phyloP scores from a whole-genome alignment of 1,140 invertebrate species.

The Sycophila sp. region DNA sequence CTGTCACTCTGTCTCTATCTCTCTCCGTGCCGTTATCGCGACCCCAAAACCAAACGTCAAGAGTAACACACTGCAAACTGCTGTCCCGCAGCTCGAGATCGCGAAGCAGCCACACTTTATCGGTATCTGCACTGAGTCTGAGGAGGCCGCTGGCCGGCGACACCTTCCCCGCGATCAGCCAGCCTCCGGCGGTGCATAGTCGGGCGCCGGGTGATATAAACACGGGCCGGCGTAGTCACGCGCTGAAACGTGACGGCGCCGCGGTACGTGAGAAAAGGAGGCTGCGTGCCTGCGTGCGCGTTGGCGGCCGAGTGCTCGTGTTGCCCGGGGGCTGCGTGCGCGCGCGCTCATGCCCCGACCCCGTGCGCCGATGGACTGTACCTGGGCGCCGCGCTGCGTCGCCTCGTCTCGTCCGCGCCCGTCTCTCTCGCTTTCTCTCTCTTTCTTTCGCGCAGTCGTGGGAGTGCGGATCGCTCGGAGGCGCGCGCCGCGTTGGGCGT shows the following conservation, averaged over 20 bases:
- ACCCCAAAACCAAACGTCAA: too few relatives aligned
- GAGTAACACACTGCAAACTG: too few relatives aligned
- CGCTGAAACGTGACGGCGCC: slow-evolving; percentile 36
- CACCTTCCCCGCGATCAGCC: not conserved
- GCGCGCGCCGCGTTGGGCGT: slow-evolving; percentile 32
- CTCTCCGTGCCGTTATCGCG: not conserved
- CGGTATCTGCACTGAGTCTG: not conserved
- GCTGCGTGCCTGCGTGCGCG: slow-evolving; percentile 2
- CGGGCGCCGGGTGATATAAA: not conserved
- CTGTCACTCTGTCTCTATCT: not conserved
- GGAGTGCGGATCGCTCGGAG: not conserved
- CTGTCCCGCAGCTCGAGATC: too few relatives aligned
- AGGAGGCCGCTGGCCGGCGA: not conserved
- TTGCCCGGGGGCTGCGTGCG: too few relatives aligned
- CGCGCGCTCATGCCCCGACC: slow-evolving; percentile 16
- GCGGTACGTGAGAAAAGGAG: not conserved
- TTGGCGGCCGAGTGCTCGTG: not conserved
- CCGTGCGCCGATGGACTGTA: slow-evolving; percentile 47
- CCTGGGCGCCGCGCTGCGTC: slow-evolving; percentile 41
- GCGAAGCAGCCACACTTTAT: too few relatives aligned
- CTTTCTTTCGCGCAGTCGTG: slow-evolving; percentile 27
- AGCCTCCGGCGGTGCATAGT: not conserved
- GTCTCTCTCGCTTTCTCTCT: slow-evolving; percentile 34
- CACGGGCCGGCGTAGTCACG: slow-evolving; percentile 15
- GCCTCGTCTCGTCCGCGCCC: too few relatives aligned